Evolutionary conservation across 2,888 invertebrate genomes (phyloP), one percentile per base, ranked within the genome.

Genomic region (Malacosoma neustria): DNA sequence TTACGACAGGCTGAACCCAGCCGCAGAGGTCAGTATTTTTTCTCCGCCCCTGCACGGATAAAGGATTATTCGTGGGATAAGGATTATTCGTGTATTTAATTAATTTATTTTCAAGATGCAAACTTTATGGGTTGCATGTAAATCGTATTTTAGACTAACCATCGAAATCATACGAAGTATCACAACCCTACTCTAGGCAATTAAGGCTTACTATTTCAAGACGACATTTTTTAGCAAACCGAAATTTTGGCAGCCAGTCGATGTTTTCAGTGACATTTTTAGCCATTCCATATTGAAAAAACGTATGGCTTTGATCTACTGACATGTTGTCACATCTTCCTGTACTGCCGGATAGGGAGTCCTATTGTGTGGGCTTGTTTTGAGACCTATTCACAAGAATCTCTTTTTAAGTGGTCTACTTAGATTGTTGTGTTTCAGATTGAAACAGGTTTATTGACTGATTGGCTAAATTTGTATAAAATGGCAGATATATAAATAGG

Each of bases 211-310:
- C 59, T 71, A 66, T 68, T 65, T 62, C 45, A 42, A 60, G 61
- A 56, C 52, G 61, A 57, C 57, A 61, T 59, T 70, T 70, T 72
- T 67, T 36, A 39, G 39, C 39, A 13, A 22, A 54, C 64, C 63
- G 50, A 67, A 57, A 45, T 47, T 72, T 72, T 74, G 74, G 74
- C 75, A 72, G 36, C 37, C 38, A n/a, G 34, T 31, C 32, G 32
- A 22, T 22, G 22, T 22, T 9, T 22, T 9, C 9, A 22, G 22
- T 22, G 22, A 22, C 22, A 22, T 7, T 22, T 22, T 22, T 22
- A 22, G 22, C 38, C 14, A 14, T 29, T 22, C 13, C 38, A 13
- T 31, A n/a, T 14, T 22, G 22, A 22, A 22, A 22, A 22, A 22
- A 22, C 22, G 22, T 22, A 22, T 22, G 22, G 22, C 38, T 38